Base-by-base conservation (phyloP, 1,140 invertebrate species). In the Procambarus virginalis region DNA sequence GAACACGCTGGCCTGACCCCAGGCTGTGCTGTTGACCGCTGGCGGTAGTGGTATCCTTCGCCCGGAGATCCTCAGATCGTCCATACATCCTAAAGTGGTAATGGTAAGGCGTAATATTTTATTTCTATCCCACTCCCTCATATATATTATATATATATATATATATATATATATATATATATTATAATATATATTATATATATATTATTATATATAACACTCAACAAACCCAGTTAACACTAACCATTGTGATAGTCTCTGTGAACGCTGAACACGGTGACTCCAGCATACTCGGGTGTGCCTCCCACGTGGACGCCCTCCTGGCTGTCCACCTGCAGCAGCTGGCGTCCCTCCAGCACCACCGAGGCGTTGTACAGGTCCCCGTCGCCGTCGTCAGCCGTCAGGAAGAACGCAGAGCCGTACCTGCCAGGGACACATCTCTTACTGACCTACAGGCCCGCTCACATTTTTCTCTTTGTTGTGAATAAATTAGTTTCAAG, bases 251-350 rank as follows among this genome's bases (percentile, higher is more conserved):
- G 97, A 94, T 97, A 98, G 93, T 98, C 98, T 14, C 97, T 97
- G 93, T 98, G 98, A 6, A 98, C 97, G 94, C 98, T 97, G 93
- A 98, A 98, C 0, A 97, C 98, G 81, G 97, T 94, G 0, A 98
- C 97, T 34, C 97, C 97, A 22, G 97, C 98, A 93, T 98, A 98
- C 93, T 98, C 97, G 3, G 98, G 98, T 94, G 98, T 98, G 4
- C 98, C 98, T 82, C 98, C 98, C 0, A 97, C 97, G 93, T 98
- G 98, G 51, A 99, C 97, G 10, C 97, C 98, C 94, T 98, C 97
- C 93, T 98, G 97, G 92, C 98, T 98, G 93, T 98, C 97, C 45
- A 99, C 97, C 76, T 97, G 93, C 83, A 98, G 94, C 96, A 97
- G 97, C 92, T 98, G 97, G 93, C 98, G 97, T 0, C 97, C 97